Conservation (phyloP, 2,113 vertebrate genomes). For the Steatornis caripensis region DNA sequence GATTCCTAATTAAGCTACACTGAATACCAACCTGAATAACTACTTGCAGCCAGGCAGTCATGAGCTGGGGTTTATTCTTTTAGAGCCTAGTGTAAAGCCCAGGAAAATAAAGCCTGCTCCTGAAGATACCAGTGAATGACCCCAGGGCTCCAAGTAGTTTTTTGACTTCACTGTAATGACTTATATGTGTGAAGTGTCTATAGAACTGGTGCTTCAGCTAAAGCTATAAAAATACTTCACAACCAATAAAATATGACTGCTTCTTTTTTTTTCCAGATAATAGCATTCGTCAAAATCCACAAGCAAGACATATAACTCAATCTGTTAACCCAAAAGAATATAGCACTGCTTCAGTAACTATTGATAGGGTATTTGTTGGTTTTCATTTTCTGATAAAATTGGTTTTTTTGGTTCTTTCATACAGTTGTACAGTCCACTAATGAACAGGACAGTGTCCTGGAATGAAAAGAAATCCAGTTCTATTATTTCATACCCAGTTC, state of each 20-base stretch:
- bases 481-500: background rate
- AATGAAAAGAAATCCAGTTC: background rate
- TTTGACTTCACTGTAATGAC: background rate
- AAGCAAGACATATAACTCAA: background rate
- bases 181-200: background rate
- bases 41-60: background rate
- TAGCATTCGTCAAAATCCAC: background rate
- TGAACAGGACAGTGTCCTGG: background rate
- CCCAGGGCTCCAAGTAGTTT: background rate
- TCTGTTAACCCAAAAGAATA: background rate
- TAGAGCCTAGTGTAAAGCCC: background rate
- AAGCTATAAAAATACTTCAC: background rate
- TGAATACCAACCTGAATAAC: background rate
- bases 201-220: background rate
- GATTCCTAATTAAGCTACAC: background rate
- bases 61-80: background rate
- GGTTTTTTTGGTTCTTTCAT: background rate
- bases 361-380: background rate
- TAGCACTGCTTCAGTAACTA: background rate
- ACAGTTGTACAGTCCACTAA: background rate
- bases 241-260: background rate
- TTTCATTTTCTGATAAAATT: background rate
- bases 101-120: background rate
- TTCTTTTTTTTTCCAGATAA: background rate
- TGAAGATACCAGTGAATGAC: background rate